Conservation (phyloP, 2,797 vertebrate species). For the Manis javanica region DNA sequence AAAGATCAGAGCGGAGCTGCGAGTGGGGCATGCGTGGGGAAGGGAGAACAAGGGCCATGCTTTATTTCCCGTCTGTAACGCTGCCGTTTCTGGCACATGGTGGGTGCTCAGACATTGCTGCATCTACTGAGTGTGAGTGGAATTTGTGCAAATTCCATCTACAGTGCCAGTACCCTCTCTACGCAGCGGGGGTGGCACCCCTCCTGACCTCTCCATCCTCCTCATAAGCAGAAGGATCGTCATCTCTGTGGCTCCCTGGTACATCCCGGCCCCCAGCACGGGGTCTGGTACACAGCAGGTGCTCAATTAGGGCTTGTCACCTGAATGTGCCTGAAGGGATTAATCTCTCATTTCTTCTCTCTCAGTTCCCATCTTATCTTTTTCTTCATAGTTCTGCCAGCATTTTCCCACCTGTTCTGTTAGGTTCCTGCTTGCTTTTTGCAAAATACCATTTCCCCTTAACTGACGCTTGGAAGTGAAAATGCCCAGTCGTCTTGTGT, state of each 20-base stretch:
- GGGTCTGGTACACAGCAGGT: not conserved
- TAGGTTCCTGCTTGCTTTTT: not conserved
- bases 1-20: not conserved
- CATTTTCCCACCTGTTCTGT: not conserved
- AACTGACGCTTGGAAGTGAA: not conserved
- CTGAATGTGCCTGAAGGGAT: accelerated
- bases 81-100: not conserved
- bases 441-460: not conserved
- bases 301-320: not conserved
- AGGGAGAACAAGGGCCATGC: accelerated
- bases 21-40: accelerated
- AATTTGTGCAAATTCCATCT: too few relatives aligned
- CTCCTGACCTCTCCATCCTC: not conserved
- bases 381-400: not conserved
- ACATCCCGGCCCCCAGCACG: accelerated
- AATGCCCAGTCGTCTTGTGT: not conserved
- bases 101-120: not conserved
- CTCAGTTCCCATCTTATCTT: not conserved
- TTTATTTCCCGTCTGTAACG: not conserved
- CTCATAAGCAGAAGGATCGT: not conserved
- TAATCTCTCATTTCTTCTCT: not conserved
- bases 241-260: accelerated
- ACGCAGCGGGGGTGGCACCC: accelerated
- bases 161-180: not conserved
- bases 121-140: not conserved